Evolutionary conservation across 2,888 invertebrate genomes (phyloP).

Genomic region (Hetaerina titia): DNA sequence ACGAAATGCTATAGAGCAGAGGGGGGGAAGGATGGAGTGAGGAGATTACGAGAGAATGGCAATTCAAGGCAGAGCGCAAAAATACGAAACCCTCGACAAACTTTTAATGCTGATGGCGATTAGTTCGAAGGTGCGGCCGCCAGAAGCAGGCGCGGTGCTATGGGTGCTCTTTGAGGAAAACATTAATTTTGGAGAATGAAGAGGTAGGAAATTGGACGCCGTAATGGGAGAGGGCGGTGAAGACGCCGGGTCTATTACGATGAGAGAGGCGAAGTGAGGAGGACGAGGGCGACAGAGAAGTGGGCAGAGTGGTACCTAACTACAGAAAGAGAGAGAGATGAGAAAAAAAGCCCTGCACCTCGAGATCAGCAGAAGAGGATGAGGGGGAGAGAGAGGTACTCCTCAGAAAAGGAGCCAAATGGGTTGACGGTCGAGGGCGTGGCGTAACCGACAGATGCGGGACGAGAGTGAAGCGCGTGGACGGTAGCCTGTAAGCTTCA

Average conservation of each 20-base stretch:
- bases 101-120: background rate
- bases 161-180: slow-evolving; percentile 20
- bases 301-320: background rate
- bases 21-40: background rate
- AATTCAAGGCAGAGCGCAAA: background rate
- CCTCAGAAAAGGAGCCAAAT: background rate
- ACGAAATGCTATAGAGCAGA: background rate
- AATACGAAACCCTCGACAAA: background rate
- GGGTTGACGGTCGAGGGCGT: background rate
- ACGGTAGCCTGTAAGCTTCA: background rate
- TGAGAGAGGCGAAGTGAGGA: background rate
- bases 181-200: slow-evolving; percentile 16
- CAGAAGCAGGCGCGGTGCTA: background rate
- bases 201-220: slow-evolving; percentile 32
- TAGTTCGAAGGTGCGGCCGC: background rate
- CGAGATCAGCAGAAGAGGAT: background rate
- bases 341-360: background rate
- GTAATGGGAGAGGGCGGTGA: background rate
- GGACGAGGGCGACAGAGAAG: background rate
- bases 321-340: background rate
- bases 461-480: background rate
- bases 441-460: background rate
- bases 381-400: background rate
- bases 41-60: background rate
- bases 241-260: slow-evolving; percentile 8